Conservation (phyloP, 2,797 vertebrate species). For the Bradypus variegatus region DNA sequence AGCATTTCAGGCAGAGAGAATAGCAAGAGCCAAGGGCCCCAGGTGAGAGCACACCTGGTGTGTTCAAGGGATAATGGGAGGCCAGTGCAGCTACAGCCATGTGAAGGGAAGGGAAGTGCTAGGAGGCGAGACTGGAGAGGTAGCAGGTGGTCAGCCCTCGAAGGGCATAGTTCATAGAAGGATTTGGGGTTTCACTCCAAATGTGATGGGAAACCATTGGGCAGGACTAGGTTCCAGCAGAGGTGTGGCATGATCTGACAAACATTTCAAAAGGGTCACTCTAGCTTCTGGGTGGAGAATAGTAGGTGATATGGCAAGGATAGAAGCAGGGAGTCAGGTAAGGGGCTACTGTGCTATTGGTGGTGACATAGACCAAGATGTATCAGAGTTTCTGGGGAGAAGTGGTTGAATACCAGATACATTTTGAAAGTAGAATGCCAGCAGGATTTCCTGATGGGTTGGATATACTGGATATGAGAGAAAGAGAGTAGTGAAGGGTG, state of each 20-base stretch:
- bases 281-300: background rate
- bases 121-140: background rate
- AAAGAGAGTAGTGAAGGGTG: background rate
- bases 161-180: background rate
- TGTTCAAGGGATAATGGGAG: background rate
- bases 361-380: background rate
- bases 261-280: background rate
- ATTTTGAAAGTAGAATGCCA: background rate
- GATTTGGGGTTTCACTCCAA: background rate
- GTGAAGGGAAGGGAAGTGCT: background rate
- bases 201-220: background rate
- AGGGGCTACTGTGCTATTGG: no score
- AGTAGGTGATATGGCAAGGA: background rate
- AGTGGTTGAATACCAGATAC: background rate
- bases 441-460: background rate
- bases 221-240: background rate
- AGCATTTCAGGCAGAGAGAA: background rate
- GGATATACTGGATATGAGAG: background rate
- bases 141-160: background rate
- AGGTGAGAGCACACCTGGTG: no score
- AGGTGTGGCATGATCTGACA: background rate
- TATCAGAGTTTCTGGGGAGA: background rate
- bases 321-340: background rate
- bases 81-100: background rate
- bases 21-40: no score